Evolutionary conservation across 1,140 invertebrate genomes (phyloP).

Genomic region (Lucilia sericata): DNA sequence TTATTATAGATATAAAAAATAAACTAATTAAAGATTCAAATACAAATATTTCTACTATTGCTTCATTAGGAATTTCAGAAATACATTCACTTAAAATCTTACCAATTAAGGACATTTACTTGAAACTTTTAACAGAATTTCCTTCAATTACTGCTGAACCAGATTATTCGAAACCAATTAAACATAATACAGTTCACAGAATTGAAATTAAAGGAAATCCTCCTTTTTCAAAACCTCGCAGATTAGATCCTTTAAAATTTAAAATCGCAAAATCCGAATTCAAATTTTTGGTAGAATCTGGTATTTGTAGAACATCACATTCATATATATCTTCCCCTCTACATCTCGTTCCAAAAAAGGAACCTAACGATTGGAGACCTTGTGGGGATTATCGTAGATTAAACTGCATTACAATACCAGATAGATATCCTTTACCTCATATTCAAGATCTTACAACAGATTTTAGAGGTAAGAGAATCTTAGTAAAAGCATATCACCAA

Average conservation of each 20-base stretch:
- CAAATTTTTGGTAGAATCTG: not conserved
- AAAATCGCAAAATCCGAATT: not conserved
- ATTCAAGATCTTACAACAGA: not conserved
- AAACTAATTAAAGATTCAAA: too few species aligned
- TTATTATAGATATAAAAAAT: too few species aligned
- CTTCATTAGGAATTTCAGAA: too few species aligned
- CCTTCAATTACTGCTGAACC: conserved; percentile 45
- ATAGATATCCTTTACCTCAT: not conserved
- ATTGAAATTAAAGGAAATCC: not conserved
- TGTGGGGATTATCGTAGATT: not conserved
- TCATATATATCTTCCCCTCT: not conserved
- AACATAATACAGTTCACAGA: not conserved
- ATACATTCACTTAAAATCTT: too few species aligned
- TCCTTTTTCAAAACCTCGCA: not conserved
- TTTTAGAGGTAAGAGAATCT: too few species aligned
- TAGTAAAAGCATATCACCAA: not conserved
- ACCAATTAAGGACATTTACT: too few species aligned
- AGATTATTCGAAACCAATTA: not conserved
- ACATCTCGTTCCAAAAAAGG: not conserved
- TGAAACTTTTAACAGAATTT: too few species aligned
- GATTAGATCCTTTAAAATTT: not conserved
- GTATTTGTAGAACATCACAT: not conserved
- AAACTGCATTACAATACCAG: not conserved
- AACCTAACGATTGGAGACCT: not conserved
- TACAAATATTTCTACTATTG: too few species aligned